Base-by-base conservation (phyloP, 35 echinoderm and acorn worm species). In the Apostichopus parvimensis region DNA sequence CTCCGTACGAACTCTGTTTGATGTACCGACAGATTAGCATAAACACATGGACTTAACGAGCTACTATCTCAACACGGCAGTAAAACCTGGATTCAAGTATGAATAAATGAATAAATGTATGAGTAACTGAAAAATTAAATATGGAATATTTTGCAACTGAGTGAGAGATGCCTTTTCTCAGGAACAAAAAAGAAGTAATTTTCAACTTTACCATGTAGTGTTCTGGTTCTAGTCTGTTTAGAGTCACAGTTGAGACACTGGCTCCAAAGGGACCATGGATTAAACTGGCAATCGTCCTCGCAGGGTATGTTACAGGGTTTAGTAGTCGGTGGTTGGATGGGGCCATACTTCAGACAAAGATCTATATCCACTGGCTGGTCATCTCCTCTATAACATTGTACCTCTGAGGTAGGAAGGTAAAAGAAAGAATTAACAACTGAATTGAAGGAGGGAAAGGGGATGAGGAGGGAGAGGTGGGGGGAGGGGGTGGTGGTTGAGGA, bases 311-410 rank as follows among this genome's bases (percentile, higher is more conserved):
- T 77, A 79, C 97, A 98, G 45, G 85, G 77, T 78, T 93, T 55
- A 14, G 81, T 87, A 4, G 58, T 25, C 15, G 53, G 56, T 0
- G 93, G 94, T 88, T 96, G 92, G 1, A 81, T 84, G 6, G 90
- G 57, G 8, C 92, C 91, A 57, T 96, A 98, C 26, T 82, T 92
- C 13, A 98, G 83, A 87, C 97, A 98, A 72, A 96, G 68, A 78
- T 96, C 89, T 6, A 88, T 87, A 54, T 92, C 87, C 9, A 94
- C 91, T 17, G 61, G 68, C 12, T 57, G 81, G 0, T 80, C 78
- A 62, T 93, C 95, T 25, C 78, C 82, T 52, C 95, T 82, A 14
- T 92, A 79, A 57, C 92, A 94, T 52, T 80, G 59, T 13, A 94
- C 23, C n/a, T 77, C 92, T 94, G 92, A 4, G 34, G 52, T 54